These are phyloP conservation scores for Chrysogorgia sp. DNA, from an alignment of 92 coral and sea anemone genomes.

Conservation along the genomic window DNA sequence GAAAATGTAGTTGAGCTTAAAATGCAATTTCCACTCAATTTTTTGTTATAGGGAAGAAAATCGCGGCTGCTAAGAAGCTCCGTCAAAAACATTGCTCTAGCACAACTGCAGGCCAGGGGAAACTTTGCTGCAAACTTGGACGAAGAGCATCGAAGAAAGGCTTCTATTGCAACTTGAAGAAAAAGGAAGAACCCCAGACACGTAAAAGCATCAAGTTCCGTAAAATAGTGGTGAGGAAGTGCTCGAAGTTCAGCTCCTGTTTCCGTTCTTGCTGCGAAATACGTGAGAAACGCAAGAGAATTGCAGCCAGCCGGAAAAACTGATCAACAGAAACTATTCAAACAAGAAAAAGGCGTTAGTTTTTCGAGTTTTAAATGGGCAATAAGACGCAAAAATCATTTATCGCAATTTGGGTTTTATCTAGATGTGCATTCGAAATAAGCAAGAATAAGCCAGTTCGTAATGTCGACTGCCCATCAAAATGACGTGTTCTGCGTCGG, in stretches of 20 bases:
- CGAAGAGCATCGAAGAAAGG: conserved; percentile 46
- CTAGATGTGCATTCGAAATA: no score
- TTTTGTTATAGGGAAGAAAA: conserved; percentile 1
- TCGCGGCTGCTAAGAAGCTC: background rate
- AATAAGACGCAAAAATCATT: no score
- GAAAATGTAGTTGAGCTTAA: no score
- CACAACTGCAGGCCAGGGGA: background rate
- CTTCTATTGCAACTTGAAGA: conserved; percentile 26
- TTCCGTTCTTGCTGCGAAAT: conserved; percentile 24
- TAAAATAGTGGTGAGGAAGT: conserved; percentile 24
- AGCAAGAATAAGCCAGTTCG: no score
- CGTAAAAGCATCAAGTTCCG: conserved; percentile 15
- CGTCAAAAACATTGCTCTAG: background rate
- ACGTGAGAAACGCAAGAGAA: background rate
- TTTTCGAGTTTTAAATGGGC: no score
- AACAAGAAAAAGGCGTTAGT: no score
- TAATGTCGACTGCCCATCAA: no score
- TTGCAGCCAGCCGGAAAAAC: background rate
- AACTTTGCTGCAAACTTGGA: conserved; percentile 33
- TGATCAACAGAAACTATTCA: no score
- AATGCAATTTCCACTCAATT: no score
- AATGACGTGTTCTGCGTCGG: no score
- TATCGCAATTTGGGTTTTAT: no score
- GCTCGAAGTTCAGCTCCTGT: conserved; percentile 19
- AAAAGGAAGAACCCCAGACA: background rate